Conservation (phyloP, 1,140 invertebrate species). For the Cydia fagiglandana region DNA sequence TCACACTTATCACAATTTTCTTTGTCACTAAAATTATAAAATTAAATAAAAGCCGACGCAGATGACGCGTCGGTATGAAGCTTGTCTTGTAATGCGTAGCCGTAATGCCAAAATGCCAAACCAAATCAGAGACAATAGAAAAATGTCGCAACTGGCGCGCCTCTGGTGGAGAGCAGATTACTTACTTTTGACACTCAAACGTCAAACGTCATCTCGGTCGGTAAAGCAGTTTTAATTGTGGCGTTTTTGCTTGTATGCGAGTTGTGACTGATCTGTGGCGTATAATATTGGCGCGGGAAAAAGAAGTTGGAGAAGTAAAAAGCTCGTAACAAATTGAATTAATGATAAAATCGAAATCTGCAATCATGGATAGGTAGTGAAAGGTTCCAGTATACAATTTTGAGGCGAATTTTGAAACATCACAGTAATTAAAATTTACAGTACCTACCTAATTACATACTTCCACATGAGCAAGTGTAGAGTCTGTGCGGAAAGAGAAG, state of each 20-base stretch:
- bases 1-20: conserved; percentile 78
- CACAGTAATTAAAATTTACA: no score
- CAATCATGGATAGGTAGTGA: no score
- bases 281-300: no score
- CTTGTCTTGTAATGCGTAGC: conserved; percentile 46
- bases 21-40: conserved; percentile 75
- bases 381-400: no score
- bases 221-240: conserved; percentile 35
- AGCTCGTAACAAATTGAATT: no score
- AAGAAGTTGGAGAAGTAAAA: no score
- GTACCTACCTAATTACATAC: no score
- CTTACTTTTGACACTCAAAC: conserved; percentile 36
- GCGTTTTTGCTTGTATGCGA: background rate
- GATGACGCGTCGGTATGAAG: conserved; percentile 75
- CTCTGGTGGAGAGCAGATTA: conserved; percentile 37
- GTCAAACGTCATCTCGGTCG: conserved; percentile 33
- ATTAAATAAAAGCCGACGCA: conserved; percentile 72
- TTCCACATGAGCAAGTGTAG: no score
- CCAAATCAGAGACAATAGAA: conserved; percentile 54
- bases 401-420: no score
- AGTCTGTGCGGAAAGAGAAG: no score
- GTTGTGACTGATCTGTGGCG: background rate
- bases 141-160: conserved; percentile 37
- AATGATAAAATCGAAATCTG: no score
- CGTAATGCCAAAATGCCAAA: conserved; percentile 46